Conservation (phyloP, 2,797 vertebrate species). For the Semaprochilodus insignis region DNA sequence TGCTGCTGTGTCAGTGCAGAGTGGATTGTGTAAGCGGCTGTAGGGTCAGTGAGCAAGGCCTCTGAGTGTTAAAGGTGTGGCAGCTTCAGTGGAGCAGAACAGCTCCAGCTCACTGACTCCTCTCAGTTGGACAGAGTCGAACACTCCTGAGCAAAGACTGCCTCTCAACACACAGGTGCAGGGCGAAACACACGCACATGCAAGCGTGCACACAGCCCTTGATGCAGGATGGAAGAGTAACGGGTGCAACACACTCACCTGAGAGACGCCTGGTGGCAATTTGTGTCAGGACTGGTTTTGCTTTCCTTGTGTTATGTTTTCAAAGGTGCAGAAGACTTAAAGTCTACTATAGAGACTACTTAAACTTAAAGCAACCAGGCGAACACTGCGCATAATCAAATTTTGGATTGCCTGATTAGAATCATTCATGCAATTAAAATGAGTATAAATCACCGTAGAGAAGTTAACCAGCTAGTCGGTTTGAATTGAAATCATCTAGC, state of each 20-base stretch:
- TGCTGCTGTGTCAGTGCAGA: conserved; percentile 3
- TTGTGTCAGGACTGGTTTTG: not conserved
- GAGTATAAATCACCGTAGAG: no score
- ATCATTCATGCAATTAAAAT: no score
- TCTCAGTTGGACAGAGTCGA: not conserved
- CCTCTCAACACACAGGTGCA: not conserved
- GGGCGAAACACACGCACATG: not conserved
- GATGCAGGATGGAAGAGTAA: not conserved
- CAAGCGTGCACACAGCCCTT: not conserved
- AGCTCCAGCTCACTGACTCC: conserved; percentile 47
- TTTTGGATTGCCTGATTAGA: no score
- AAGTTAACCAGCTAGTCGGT: no score
- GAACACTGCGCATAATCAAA: no score
- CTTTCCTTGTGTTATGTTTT: no score
- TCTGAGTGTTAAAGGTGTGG: conserved; percentile 31
- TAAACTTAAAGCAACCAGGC: no score
- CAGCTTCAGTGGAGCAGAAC: conserved; percentile 62
- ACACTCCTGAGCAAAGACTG: not conserved
- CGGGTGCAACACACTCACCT: not conserved
- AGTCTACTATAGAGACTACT: no score
- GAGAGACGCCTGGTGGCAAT: not conserved
- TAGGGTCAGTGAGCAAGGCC: conserved; percentile 32
- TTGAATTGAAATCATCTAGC: no score
- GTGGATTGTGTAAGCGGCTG: not conserved
- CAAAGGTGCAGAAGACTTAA: no score